Percentiles rank a stretch among this genome's conserved stretches.
Conservation (phyloP, 2,888 invertebrate species). For the Brenthis ino region DNA sequence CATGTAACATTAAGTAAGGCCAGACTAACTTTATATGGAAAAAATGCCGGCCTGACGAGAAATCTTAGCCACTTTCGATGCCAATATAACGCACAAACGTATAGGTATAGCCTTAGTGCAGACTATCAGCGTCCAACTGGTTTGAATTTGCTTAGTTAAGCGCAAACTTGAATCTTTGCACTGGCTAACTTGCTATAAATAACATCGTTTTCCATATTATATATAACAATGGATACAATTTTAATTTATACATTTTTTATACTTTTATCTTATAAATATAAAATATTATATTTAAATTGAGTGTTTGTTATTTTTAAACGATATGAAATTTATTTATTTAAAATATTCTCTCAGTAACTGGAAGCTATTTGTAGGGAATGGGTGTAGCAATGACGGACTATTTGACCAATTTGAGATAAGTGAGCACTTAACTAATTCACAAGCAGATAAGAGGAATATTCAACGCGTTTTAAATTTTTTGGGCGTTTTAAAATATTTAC, state of each 20-base stretch:
- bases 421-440: conserved; percentile 37
- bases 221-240: not conserved
- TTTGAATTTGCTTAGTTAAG: conserved; percentile 28
- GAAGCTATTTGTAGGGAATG: not conserved
- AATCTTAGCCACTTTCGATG: conserved; percentile 46
- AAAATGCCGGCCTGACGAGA: conserved; percentile 42
- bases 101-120: conserved; percentile 14
- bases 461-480: conserved; percentile 21
- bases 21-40: conserved; percentile 32
- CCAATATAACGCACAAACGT: conserved; percentile 21
- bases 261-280: too few species aligned
- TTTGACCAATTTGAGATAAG: conserved; percentile 32
- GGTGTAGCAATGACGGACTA: conserved; percentile 1
- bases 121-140: conserved; percentile 21
- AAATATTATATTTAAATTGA: too few species aligned
- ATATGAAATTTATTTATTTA: not conserved
- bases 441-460: conserved; percentile 22
- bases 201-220: not conserved
- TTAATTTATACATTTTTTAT: too few species aligned
- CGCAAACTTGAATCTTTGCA: conserved; percentile 21
- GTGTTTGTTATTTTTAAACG: not conserved
- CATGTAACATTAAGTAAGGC: conserved; percentile 35
- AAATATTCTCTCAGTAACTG: not conserved
- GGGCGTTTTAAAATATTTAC: conserved; percentile 20
- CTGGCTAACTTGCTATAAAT: not conserved